These are phyloP conservation scores for Saxicola maurus DNA, from an alignment of 2,797 vertebrate species.

Conservation along the genomic window DNA sequence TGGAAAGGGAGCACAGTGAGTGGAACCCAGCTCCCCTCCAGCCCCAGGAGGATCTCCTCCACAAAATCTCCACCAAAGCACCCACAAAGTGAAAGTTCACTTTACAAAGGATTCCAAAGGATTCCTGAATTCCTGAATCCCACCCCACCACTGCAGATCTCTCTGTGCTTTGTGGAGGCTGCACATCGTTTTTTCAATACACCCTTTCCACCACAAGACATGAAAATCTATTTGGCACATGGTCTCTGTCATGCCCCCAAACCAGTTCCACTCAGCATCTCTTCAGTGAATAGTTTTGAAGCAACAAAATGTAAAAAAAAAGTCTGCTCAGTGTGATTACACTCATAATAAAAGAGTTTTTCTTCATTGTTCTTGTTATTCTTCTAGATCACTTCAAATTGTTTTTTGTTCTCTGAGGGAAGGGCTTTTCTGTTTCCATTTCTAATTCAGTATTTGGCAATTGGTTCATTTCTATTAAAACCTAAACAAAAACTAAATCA, in stretches of 20 bases:
- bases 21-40: neutral
- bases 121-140: neutral
- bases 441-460: neutral
- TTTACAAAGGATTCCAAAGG: accelerated
- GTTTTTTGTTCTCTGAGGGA: neutral
- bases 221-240: neutral
- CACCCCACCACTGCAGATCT: neutral
- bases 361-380: neutral
- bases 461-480: neutral
- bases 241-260: neutral
- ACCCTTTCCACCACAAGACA: accelerated
- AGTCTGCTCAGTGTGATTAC: neutral
- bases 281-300: neutral
- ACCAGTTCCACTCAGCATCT: neutral
- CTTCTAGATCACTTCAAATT: neutral
- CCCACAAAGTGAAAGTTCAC: neutral
- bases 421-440: neutral
- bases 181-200: accelerated
- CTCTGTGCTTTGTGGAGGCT: neutral
- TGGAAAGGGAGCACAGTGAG: neutral
- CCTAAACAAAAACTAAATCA: neutral
- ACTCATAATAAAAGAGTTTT: neutral
- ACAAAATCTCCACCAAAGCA: neutral
- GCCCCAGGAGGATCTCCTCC: neutral
- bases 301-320: neutral